Percentiles rank a stretch among this genome's conserved stretches.
Conservation (phyloP, 2,797 vertebrate genomes). For the Falco berigora region DNA sequence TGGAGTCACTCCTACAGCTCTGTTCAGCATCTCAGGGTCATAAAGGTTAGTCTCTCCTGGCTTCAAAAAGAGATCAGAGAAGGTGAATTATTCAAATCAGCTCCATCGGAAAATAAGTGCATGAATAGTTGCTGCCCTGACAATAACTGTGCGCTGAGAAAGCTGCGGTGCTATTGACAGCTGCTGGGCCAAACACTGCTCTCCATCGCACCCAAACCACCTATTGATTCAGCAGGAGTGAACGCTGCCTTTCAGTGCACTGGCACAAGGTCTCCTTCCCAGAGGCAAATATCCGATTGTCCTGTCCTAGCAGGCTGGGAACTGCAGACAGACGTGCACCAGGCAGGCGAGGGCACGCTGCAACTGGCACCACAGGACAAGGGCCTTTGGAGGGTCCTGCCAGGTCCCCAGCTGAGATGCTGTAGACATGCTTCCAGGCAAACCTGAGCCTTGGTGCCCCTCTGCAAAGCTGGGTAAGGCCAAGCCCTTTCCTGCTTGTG, state of each 20-base stretch:
- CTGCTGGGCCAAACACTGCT: background rate
- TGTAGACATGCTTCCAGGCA: background rate
- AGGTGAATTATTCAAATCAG: background rate
- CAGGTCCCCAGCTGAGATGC: background rate
- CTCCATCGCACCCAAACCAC: background rate
- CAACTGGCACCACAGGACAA: accelerated
- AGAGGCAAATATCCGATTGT: conserved; percentile 14
- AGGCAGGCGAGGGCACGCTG: background rate
- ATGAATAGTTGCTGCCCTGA: background rate
- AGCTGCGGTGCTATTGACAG: background rate
- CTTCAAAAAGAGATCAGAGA: background rate
- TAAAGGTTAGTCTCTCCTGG: background rate
- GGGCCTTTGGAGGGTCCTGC: background rate
- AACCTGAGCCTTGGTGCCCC: background rate
- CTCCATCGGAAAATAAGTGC: background rate
- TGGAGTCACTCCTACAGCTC: background rate
- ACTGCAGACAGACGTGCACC: accelerated
- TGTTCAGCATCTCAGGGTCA: background rate
- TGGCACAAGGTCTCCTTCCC: conserved; percentile 49
- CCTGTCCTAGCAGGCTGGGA: background rate
- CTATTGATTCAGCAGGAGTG: background rate
- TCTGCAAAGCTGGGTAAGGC: background rate
- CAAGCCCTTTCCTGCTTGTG: background rate
- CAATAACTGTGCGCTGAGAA: background rate
- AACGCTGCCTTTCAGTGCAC: background rate